phyloP scores from a whole-genome alignment of 2,888 invertebrate species.

The Drosophila percnosoma region DNA sequence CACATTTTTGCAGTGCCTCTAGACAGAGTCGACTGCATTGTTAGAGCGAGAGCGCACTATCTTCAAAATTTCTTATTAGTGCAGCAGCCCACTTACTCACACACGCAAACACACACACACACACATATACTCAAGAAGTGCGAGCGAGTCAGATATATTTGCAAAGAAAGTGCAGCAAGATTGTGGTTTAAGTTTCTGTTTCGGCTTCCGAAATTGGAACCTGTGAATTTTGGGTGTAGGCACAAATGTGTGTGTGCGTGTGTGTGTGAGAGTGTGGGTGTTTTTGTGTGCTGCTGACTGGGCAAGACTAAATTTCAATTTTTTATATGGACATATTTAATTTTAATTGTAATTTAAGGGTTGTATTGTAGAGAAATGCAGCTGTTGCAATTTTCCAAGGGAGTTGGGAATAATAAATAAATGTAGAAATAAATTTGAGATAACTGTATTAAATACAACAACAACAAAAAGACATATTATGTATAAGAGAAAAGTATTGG shows the following conservation, averaged over 20 bases:
- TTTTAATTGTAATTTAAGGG: slow-evolving; percentile 42
- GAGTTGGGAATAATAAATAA: background rate
- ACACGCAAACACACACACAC: background rate
- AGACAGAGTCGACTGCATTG: slow-evolving; percentile 69
- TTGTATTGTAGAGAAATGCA: slow-evolving; percentile 1
- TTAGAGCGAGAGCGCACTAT: slow-evolving; percentile 66
- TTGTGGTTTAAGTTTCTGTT: slow-evolving; percentile 50
- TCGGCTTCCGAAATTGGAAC: slow-evolving; percentile 29
- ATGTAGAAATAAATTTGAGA: background rate
- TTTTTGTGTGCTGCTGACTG: slow-evolving; percentile 39
- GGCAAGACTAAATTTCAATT: slow-evolving; percentile 42
- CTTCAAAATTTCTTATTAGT: slow-evolving; percentile 76
- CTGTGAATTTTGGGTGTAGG: slow-evolving; percentile 37
- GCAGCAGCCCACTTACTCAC: slow-evolving; percentile 11
- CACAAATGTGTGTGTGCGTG: slow-evolving; percentile 9
- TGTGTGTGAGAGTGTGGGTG: slow-evolving; percentile 1
- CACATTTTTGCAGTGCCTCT: slow-evolving; percentile 77
- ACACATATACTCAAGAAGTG: slow-evolving; percentile 3
- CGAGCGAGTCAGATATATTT: slow-evolving; percentile 53
- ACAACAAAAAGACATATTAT: background rate
- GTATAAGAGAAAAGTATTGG: background rate
- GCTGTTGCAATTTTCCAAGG: background rate
- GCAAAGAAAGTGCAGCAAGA: slow-evolving; percentile 75
- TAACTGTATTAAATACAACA: background rate
- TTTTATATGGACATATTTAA: slow-evolving; percentile 36